A percentile compares a stretch with the other conserved stretches of the same genome.
These are phyloP conservation scores for Neoarius graeffei DNA, from an alignment of 2,113 vertebrate genomes.

Conservation along the genomic window DNA sequence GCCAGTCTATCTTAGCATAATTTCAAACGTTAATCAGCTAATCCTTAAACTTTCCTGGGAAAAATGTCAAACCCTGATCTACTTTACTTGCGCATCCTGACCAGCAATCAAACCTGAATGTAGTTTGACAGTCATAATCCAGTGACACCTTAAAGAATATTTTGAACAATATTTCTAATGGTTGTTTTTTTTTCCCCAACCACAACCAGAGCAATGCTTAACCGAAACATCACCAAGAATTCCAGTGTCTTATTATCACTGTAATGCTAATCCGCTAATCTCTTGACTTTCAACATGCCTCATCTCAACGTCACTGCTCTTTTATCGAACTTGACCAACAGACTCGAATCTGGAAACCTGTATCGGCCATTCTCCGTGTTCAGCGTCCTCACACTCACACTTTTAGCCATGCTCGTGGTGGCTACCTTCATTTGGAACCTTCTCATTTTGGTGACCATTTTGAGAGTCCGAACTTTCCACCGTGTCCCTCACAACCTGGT, in stretches of 20 bases:
- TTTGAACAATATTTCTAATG: background rate
- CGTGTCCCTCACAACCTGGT: constrained; percentile 94
- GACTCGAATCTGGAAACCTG: constrained; percentile 64
- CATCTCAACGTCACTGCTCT: constrained; percentile 62
- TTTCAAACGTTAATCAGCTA: background rate
- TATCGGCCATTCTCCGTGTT: constrained; percentile 80
- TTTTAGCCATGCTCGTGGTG: constrained; percentile 85
- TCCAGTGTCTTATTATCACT: constrained; percentile 4
- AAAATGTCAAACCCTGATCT: background rate
- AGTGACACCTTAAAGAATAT: background rate
- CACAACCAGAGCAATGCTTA: constrained; percentile 5
- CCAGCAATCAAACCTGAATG: background rate
- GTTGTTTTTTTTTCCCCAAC: too few species aligned
- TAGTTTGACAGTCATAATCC: background rate
- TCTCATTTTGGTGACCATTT: constrained; percentile 89
- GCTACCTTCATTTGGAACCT: constrained; percentile 95
- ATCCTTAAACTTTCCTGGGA: background rate
- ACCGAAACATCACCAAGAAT: background rate
- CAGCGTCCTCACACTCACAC: constrained; percentile 81
- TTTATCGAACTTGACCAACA: constrained; percentile 59
- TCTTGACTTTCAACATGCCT: constrained; percentile 59
- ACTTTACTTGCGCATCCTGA: background rate
- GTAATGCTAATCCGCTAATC: constrained; percentile 3
- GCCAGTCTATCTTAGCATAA: background rate
- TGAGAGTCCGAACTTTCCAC: constrained; percentile 90